Conservation (phyloP, 2,888 invertebrate species). For the Caenorhabditis panamensis region DNA sequence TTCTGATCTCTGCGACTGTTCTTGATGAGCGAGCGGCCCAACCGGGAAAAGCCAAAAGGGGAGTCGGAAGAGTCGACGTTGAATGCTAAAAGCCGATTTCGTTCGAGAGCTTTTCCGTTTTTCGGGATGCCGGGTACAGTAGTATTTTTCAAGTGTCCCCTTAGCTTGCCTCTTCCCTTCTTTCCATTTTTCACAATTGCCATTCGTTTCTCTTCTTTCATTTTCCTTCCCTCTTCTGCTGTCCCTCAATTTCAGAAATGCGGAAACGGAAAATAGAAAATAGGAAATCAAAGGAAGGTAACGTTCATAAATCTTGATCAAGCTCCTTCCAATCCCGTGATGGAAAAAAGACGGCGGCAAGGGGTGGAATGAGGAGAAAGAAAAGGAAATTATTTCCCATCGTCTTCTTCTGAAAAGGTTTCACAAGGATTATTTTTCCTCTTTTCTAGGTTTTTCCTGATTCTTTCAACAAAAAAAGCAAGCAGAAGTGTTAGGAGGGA, state of each 20-base stretch:
- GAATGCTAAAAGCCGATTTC: constrained; percentile 23
- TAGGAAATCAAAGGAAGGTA: constrained; percentile 2
- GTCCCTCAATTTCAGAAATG: constrained; percentile 29
- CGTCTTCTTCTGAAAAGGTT: constrained; percentile 24
- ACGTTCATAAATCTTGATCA: constrained; percentile 52
- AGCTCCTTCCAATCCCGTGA: constrained; percentile 20
- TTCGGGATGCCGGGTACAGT: constrained; percentile 26
- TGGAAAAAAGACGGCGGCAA: constrained; percentile 12
- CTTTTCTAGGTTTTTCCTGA: constrained; percentile 8
- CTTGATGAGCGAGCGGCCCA: neutral
- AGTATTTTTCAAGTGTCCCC: constrained; percentile 46
- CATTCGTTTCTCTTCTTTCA: constrained; percentile 27
- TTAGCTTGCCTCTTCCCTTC: constrained; percentile 13
- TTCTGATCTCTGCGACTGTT: neutral
- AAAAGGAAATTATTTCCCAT: constrained; percentile 20
- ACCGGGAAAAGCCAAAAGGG: neutral
- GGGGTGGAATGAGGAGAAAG: neutral
- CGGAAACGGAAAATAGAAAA: constrained; percentile 11
- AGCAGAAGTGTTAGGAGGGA: neutral
- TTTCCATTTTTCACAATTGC: constrained; percentile 27
- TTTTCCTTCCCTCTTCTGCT: constrained; percentile 6
- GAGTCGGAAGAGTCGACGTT: neutral
- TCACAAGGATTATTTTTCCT: constrained; percentile 38
- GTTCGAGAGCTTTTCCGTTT: constrained; percentile 19
- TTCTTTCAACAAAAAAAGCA: neutral